These are phyloP conservation scores for Nomada hirtipes DNA, from an alignment of 2,888 invertebrate species.

Conservation along the genomic window DNA sequence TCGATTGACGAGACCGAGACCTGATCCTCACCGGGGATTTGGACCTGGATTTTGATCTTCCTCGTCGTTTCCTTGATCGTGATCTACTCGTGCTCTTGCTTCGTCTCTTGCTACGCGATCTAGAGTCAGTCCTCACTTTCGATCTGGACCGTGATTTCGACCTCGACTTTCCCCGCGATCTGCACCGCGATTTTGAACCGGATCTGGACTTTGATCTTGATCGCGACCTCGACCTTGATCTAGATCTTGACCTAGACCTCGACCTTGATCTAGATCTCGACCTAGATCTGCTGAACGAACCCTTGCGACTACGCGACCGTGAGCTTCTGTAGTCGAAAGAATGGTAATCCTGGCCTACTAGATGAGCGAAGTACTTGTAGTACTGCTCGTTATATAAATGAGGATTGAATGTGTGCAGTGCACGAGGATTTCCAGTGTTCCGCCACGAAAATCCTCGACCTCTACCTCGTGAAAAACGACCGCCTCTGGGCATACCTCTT, in stretches of 20 bases:
- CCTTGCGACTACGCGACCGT: conserved; percentile 66
- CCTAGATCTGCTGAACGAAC: conserved; percentile 67
- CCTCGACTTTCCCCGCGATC: conserved; percentile 65
- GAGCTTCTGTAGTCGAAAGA: conserved; percentile 83
- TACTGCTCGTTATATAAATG: conserved; percentile 85
- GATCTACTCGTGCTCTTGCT: conserved; percentile 63
- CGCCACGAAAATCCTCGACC: conserved; percentile 69
- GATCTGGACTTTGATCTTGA: conserved; percentile 72
- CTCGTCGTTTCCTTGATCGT: conserved; percentile 61
- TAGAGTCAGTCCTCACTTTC: conserved; percentile 65
- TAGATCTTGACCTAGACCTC: conserved; percentile 62
- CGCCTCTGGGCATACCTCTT: conserved; percentile 69
- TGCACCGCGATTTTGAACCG: conserved; percentile 69
- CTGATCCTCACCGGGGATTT: conserved; percentile 23
- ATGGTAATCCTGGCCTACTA: conserved; percentile 86
- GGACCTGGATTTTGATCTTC: conserved; percentile 66
- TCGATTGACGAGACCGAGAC: conserved; percentile 67
- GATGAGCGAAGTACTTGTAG: conserved; percentile 87
- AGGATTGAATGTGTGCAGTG: conserved; percentile 80
- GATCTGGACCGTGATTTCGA: conserved; percentile 68
- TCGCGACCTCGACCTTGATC: conserved; percentile 54
- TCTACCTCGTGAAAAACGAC: conserved; percentile 75
- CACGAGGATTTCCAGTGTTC: conserved; percentile 65
- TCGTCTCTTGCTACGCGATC: conserved; percentile 67
- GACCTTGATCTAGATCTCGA: conserved; percentile 64